phyloP scores from a whole-genome alignment of 2,888 invertebrate species.

The Rugalucina vietnamica region DNA sequence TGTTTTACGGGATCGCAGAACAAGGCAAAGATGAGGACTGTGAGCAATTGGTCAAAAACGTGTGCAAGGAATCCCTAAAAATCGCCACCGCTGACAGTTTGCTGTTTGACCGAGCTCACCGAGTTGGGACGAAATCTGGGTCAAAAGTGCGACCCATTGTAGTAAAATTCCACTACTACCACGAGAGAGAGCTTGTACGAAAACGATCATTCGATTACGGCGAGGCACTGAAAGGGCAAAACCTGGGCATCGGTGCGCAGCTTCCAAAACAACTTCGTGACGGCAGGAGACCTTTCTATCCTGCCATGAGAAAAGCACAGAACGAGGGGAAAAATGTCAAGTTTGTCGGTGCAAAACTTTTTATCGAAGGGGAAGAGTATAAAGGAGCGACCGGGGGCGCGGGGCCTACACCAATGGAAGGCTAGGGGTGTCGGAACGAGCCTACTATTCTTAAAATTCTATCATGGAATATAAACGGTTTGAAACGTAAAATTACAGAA shows the following conservation, averaged over 20 bases:
- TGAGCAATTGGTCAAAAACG: slow-evolving; percentile 12
- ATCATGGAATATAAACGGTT: background rate
- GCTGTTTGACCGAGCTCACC: slow-evolving; percentile 29
- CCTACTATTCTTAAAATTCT: background rate
- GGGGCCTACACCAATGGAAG: background rate
- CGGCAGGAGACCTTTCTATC: background rate
- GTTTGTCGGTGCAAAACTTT: background rate
- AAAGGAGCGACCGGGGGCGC: background rate
- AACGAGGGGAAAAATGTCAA: background rate
- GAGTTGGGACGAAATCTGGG: background rate
- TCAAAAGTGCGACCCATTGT: background rate
- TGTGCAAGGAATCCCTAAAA: slow-evolving; percentile 3
- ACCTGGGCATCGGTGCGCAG: slow-evolving; percentile 29
- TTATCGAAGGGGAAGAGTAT: background rate
- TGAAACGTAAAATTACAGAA: background rate
- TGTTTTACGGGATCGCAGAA: slow-evolving; percentile 15
- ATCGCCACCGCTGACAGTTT: background rate
- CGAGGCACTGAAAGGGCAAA: background rate
- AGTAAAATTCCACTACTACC: background rate
- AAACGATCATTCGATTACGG: background rate
- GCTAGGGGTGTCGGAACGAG: background rate
- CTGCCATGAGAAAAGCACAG: background rate
- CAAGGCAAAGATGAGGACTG: background rate
- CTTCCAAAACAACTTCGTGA: slow-evolving; percentile 22
- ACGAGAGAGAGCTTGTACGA: background rate